Percentiles rank a stretch among this genome's conserved stretches.
Evolutionary conservation across 1,140 invertebrate genomes (phyloP).

Genomic region (Holcopasites calliopsidis): DNA sequence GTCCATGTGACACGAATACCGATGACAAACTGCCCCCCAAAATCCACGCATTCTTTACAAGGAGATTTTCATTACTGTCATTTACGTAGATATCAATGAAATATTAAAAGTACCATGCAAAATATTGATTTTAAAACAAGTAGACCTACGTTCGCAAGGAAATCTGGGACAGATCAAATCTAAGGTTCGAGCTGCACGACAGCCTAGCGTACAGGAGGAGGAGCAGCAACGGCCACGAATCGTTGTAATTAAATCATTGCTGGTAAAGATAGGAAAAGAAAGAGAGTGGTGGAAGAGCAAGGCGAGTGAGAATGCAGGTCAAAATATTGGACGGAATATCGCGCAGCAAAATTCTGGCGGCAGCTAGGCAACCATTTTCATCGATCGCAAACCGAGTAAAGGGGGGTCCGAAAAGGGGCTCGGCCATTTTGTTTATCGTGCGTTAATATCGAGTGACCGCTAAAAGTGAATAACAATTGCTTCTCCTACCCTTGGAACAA

Average conservation of each 20-base stretch:
- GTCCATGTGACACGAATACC: background rate
- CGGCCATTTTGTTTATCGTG: conserved; percentile 53
- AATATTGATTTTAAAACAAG: too few species aligned
- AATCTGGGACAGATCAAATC: too few species aligned
- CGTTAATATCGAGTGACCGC: conserved; percentile 51
- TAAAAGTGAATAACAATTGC: conserved; percentile 46
- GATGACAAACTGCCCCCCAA: too few species aligned
- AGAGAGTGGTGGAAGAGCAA: background rate
- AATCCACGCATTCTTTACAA: too few species aligned
- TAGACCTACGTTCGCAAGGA: too few species aligned
- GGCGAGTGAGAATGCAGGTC: conserved; percentile 38
- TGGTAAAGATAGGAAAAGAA: conserved; percentile 28
- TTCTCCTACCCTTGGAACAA: background rate
- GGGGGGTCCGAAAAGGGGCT: conserved; percentile 43
- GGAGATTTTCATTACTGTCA: too few species aligned
- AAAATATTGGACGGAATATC: conserved; percentile 46
- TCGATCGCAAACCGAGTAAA: conserved; percentile 39
- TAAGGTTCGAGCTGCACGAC: too few species aligned
- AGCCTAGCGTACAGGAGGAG: background rate
- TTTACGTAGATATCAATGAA: too few species aligned
- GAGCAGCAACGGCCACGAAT: background rate
- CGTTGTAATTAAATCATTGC: conserved; percentile 37
- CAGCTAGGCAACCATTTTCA: conserved; percentile 59
- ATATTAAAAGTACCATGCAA: too few species aligned
- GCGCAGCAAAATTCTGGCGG: conserved; percentile 54